Base-by-base conservation (phyloP, 2,113 vertebrate species). In the Nesoenas mayeri region DNA sequence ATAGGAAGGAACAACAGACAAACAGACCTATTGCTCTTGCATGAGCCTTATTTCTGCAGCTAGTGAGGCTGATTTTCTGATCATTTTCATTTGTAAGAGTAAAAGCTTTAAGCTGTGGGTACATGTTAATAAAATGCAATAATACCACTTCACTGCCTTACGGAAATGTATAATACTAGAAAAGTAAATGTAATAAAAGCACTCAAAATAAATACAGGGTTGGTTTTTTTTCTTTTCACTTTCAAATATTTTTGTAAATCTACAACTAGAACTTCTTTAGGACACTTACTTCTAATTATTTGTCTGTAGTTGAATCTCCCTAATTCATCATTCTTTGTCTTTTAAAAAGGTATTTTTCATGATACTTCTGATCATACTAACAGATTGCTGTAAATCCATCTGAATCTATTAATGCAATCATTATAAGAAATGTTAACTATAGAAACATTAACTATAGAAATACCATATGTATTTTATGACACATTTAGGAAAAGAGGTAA, bases 291-390 rank as follows among this genome's bases (percentile, higher is more conserved):
- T 93, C 96, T 73, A 92, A 87, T 91, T 96, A 58, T 84, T 96
- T 97, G 31, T 89, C 93, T 96, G 53, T 95, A 95, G 93, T 71
- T 97, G 58, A 79, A 95, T 96, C 85, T 94, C 53, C 91, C 73
- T 96, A 89, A 91, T 84, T 66, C 44, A 51, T 42, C n/a, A 62
- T 21, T 78, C 62, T 83, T 91, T 64, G 54, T 17, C 75, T 87
- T 95, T 96, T 94, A 79, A 78, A 93, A 96, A 92, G 48, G 25
- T 85, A 64, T 95, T 93, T 89, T 83, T 89, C 60, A 64, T 36
- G 67, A 47, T 29, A 84, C 40, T 78, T 96, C n/a, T 60, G 31
- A 57, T 66, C 56, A 38, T 73, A 36, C 9, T 40, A 15, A 75
- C 11, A 66, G 15, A 4, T 72, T 60, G 12, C 9, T 72, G 77